Conservation (phyloP, 2,113 vertebrate genomes). For the Haliaeetus leucogaster region DNA sequence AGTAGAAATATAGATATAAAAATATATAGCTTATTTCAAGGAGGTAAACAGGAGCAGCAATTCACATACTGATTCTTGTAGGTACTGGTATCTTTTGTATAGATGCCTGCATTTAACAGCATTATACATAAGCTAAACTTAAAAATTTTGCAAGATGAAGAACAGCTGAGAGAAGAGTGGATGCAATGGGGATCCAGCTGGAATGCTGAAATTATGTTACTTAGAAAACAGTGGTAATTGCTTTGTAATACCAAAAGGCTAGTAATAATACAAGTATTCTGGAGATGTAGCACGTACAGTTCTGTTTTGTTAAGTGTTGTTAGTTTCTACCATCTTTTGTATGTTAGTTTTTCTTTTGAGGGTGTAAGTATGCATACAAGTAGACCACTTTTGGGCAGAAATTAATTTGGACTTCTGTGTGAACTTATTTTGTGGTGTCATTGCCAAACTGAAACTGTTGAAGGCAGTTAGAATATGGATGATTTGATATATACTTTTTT, state of each 20-base stretch:
- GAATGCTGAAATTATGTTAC: neutral
- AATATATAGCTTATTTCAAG: neutral
- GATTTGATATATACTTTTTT: neutral
- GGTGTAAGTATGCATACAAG: neutral
- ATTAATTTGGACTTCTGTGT: neutral
- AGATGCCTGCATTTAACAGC: neutral
- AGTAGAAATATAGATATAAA: neutral
- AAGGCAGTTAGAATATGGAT: neutral
- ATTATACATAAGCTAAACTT: neutral
- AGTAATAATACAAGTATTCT: neutral
- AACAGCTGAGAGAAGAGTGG: neutral
- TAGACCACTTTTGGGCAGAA: neutral
- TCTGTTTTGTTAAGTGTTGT: neutral
- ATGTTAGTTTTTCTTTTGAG: neutral
- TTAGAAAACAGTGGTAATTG: neutral
- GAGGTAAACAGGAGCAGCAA: neutral
- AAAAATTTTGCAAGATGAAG: neutral
- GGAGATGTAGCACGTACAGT: neutral
- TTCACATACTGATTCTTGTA: neutral
- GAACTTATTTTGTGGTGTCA: neutral
- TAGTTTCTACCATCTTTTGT: neutral
- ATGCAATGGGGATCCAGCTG: neutral
- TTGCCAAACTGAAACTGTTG: neutral
- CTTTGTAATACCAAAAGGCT: neutral
- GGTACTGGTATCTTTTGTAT: neutral